Evolutionary conservation across 2,888 invertebrate species (phyloP).

Genomic region (Caenorhabditis sp.): DNA sequence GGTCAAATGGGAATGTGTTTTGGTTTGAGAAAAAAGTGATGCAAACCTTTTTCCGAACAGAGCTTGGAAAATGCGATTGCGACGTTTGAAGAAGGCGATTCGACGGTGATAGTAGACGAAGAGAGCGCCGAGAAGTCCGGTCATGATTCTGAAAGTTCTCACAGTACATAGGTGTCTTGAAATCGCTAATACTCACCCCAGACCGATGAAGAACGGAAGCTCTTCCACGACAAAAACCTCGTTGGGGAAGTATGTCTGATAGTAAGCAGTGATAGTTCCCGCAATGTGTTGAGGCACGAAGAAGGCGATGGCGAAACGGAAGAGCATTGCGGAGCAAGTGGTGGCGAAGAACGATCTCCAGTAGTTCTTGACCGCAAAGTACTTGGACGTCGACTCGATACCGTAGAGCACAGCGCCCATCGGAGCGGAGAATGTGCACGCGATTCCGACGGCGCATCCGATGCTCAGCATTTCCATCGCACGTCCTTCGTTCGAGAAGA

Average conservation of each 20-base stretch:
- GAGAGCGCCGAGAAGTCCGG: conserved; percentile 68
- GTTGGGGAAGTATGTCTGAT: conserved; percentile 81
- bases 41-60: conserved; percentile 67
- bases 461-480: conserved; percentile 97
- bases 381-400: conserved; percentile 98
- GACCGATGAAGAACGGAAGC: conserved; percentile 90
- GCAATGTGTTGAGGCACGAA: conserved; percentile 82
- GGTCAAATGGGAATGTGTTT: conserved; percentile 4
- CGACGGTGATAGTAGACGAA: conserved; percentile 68
- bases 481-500: conserved; percentile 80
- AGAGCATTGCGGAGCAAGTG: conserved; percentile 82
- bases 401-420: conserved; percentile 90
- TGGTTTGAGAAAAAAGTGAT: conserved; percentile 3
- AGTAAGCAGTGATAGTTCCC: conserved; percentile 84
- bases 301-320: conserved; percentile 95
- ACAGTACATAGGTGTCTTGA: background rate
- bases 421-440: conserved; percentile 94
- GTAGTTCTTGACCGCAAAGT: conserved; percentile 97
- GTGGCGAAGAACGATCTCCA: conserved; percentile 84
- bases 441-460: conserved; percentile 95
- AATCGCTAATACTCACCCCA: conserved; percentile 84
- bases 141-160: conserved; percentile 60
- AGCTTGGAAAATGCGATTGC: conserved; percentile 62
- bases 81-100: conserved; percentile 62
- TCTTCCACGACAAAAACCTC: conserved; percentile 98